These are phyloP conservation scores for Chlorops oryzae DNA, from an alignment of 1,140 invertebrate species.

Conservation along the genomic window DNA sequence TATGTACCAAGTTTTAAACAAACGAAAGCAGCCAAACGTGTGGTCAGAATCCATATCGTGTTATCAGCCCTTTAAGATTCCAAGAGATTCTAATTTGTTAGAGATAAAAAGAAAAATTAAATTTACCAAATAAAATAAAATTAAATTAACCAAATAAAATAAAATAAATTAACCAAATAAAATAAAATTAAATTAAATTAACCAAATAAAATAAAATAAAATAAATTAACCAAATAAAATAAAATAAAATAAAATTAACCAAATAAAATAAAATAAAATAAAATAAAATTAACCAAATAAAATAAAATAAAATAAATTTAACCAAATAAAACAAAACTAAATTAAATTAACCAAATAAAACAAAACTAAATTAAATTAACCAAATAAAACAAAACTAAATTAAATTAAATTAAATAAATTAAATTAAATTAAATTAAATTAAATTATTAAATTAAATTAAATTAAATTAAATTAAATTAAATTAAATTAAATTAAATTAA, in stretches of 20 bases:
- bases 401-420: not conserved
- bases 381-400: not conserved
- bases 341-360: not conserved
- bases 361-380: not conserved
- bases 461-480: not conserved
- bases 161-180: not conserved
- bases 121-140: not conserved
- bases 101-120: not conserved
- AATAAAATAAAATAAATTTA: not conserved
- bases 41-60: too few relatives aligned
- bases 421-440: not conserved
- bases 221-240: not conserved
- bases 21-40: too few relatives aligned
- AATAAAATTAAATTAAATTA: not conserved
- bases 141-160: not conserved
- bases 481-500: not conserved
- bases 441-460: not conserved
- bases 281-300: too few relatives aligned
- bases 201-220: not conserved
- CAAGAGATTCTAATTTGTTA: not conserved
- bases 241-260: not conserved
- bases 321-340: not conserved
- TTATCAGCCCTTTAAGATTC: too few relatives aligned
- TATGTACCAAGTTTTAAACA: too few relatives aligned
- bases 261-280: not conserved